These are phyloP conservation scores for Xenopus laevis DNA, from an alignment of 2,113 vertebrate genomes.

Conservation along the genomic window DNA sequence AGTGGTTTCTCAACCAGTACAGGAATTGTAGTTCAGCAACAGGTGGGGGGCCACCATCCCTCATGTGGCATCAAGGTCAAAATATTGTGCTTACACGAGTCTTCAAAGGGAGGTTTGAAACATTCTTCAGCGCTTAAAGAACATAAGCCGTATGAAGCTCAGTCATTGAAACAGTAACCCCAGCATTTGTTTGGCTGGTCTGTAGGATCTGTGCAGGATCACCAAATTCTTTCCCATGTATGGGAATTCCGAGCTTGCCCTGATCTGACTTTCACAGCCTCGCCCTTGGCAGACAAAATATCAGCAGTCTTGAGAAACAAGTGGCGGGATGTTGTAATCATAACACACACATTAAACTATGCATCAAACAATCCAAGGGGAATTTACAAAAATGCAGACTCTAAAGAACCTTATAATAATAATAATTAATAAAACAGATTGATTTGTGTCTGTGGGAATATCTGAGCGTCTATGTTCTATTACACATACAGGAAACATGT, in stretches of 20 bases:
- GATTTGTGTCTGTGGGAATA: not conserved
- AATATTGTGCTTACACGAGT: not conserved
- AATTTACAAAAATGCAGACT: conserved; percentile 5
- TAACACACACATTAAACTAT: conserved; percentile 8
- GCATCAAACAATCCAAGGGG: not conserved
- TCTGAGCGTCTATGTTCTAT: not conserved
- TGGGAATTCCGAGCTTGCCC: conserved; percentile 18
- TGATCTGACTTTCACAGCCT: conserved; percentile 1
- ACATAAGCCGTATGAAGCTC: not conserved
- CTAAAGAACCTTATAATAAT: not conserved
- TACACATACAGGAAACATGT: not conserved
- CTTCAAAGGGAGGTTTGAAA: not conserved
- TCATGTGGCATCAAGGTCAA: not conserved
- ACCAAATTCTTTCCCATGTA: conserved; percentile 37
- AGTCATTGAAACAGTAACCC: not conserved
- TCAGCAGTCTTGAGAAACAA: conserved; percentile 8
- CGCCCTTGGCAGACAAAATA: conserved; percentile 29
- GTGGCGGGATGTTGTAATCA: conserved; percentile 9
- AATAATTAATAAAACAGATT: not conserved
- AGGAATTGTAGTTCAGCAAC: no score
- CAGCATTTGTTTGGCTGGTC: conserved; percentile 6
- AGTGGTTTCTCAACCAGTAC: no score
- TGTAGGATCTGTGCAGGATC: conserved; percentile 1
- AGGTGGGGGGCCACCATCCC: no score
- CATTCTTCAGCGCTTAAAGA: not conserved